Base-by-base conservation (phyloP, 2,888 invertebrate species). In the Dryomyza anilis region DNA sequence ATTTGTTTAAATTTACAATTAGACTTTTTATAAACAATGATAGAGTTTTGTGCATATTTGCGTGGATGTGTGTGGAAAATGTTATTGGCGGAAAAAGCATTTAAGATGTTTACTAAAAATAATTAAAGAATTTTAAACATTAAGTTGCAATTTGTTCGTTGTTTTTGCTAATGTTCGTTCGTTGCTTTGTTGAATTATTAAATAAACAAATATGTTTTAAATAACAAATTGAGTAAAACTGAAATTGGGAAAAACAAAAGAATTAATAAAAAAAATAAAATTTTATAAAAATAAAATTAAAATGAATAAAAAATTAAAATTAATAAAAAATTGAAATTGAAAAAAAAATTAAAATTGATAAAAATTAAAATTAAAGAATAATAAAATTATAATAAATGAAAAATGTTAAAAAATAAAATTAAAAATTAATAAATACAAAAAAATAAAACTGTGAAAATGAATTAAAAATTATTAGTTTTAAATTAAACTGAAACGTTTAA, bases 21-120 rank as follows among this genome's bases (percentile, higher is more conserved):
- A n/a, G n/a, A n/a, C n/a, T n/a, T n/a, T n/a, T n/a, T n/a, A 2
- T 36, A 36, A 36, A 36, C 36, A 36, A 36, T 14, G n/a, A 14
- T 36, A 14, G 36, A n/a, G 39, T 39, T 39, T 6, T 39, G 39
- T 39, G 39, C n/a, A 39, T 39, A n/a, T 46, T 14, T 52, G 25
- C n/a, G 29, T 52, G 50, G 30, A 30, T 48, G 50, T n/a, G 36
- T 36, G 69, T 72, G 29, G 39, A 7, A 39, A 39, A 39, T 5
- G 39, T 39, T 39, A 14, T 5, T n/a, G n/a, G 36, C 36, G 8
- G 12, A 48, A 3, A 48, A 48, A 48, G 21, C 8, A 21, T 36
- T 1, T 36, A 2, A 36, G n/a, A 36, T 48, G 14, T 14, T 50
- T 25, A n/a, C n/a, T 21, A 50, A 12, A 50, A 25, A 50, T 50